These are phyloP conservation scores for Gambusia yucatana DNA, from an alignment of 2,797 vertebrate species.

Conservation along the genomic window DNA sequence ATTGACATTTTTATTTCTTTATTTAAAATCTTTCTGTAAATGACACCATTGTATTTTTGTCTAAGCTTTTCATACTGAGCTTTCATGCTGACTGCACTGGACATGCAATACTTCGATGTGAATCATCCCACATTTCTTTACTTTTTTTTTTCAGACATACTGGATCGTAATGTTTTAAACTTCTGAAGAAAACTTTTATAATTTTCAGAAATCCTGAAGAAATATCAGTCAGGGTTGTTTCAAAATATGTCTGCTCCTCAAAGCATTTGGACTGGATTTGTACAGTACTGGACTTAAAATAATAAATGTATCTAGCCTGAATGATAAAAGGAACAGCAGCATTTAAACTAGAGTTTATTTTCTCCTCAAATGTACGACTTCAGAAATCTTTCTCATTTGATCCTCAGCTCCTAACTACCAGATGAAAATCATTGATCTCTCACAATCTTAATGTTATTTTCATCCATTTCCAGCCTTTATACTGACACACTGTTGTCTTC, in stretches of 20 bases:
- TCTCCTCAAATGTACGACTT: not conserved
- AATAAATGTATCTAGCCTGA: not conserved
- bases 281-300: not conserved
- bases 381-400: not conserved
- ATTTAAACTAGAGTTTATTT: not conserved
- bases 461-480: constrained; percentile 10
- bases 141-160: not conserved
- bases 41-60: not conserved
- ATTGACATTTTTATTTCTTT: not conserved
- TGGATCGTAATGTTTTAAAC: not conserved
- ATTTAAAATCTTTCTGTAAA: not conserved
- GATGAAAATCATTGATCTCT: not conserved
- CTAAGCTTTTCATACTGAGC: not conserved
- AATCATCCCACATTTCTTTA: not conserved
- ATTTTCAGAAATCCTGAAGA: not conserved
- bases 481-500: constrained; percentile 20
- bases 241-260: not conserved
- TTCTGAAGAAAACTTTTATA: not conserved
- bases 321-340: no score
- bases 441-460: not conserved
- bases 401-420: not conserved
- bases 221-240: not conserved
- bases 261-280: not conserved
- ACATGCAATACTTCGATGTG: not conserved
- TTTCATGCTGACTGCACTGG: not conserved